Percentiles rank a stretch among this genome's conserved stretches.
phyloP scores from a whole-genome alignment of 2,888 invertebrate genomes.

The Minunthozetes semirufus region DNA sequence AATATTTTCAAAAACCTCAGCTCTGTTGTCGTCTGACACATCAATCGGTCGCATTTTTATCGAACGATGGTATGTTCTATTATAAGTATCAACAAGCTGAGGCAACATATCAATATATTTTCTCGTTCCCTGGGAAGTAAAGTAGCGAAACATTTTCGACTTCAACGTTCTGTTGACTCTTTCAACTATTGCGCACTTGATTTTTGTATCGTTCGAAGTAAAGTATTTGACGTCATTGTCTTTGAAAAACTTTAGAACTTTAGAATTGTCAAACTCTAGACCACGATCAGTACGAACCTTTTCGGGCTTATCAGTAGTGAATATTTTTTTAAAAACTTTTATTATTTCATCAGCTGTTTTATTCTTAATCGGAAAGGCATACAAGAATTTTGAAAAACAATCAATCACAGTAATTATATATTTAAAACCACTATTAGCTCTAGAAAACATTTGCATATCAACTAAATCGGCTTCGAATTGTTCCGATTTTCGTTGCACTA shows the following conservation, averaged over 20 bases:
- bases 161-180: slow-evolving; percentile 46
- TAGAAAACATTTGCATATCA: slow-evolving; percentile 36
- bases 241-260: slow-evolving; percentile 38
- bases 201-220: slow-evolving; percentile 43
- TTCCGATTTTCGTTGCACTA: slow-evolving; percentile 42
- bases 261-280: slow-evolving; percentile 39
- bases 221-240: slow-evolving; percentile 42
- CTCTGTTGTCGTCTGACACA: not conserved
- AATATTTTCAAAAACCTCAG: not conserved
- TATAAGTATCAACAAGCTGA: not conserved
- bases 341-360: slow-evolving; percentile 40
- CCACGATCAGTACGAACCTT: slow-evolving; percentile 39
- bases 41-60: not conserved
- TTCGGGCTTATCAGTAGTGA: slow-evolving; percentile 38
- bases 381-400: slow-evolving; percentile 43
- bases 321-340: slow-evolving; percentile 40
- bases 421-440: slow-evolving; percentile 41
- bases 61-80: not conserved
- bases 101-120: not conserved
- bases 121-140: not conserved
- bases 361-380: slow-evolving; percentile 42
- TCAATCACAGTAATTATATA: slow-evolving; percentile 44
- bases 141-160: slow-evolving; percentile 42
- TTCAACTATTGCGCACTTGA: slow-evolving; percentile 46
- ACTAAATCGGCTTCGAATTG: slow-evolving; percentile 43